A percentile compares a stretch with the other conserved stretches of the same genome.
Evolutionary conservation across 2,797 vertebrate genomes (phyloP).

Genomic region (Danio kyathit): DNA sequence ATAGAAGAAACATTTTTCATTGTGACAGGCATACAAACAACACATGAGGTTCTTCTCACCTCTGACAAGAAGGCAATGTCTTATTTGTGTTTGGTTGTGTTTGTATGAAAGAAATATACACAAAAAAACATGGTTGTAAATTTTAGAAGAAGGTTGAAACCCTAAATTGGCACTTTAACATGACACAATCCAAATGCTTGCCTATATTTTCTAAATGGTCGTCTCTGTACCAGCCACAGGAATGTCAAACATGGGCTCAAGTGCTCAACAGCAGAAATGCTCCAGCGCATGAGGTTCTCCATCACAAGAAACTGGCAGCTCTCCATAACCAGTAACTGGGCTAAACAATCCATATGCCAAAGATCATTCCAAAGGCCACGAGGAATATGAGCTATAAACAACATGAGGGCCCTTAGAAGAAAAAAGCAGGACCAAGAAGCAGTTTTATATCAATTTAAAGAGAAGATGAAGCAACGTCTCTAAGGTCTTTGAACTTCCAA

Average conservation of each 20-base stretch:
- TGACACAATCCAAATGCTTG: conserved; percentile 37
- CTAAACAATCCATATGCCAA: conserved; percentile 54
- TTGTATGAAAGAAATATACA: conserved; percentile 36
- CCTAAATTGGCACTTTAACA: conserved; percentile 30
- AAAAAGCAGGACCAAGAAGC: conserved; percentile 28
- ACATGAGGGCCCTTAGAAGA: conserved; percentile 32
- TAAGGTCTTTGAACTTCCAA: conserved; percentile 26
- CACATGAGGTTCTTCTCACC: background rate
- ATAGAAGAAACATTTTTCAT: no score
- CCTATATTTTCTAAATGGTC: conserved; percentile 42
- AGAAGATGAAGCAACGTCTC: conserved; percentile 29
- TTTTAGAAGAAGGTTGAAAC: conserved; percentile 22
- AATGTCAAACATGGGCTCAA: conserved; percentile 78
- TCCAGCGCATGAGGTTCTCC: conserved; percentile 62
- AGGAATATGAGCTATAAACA: conserved; percentile 56
- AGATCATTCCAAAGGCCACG: conserved; percentile 48
- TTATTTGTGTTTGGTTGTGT: conserved; percentile 35
- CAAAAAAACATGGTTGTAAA: conserved; percentile 12
- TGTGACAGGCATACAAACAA: no score
- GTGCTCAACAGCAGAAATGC: conserved; percentile 69
- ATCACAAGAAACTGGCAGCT: conserved; percentile 64
- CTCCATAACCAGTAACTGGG: conserved; percentile 48
- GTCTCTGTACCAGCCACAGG: conserved; percentile 72
- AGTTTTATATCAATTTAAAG: conserved; percentile 43
- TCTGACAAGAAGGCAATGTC: conserved; percentile 42